Percentiles rank a stretch among this genome's conserved stretches.
These are phyloP conservation scores for Chromis chromis DNA, from an alignment of 2,797 vertebrate genomes.

Conservation along the genomic window DNA sequence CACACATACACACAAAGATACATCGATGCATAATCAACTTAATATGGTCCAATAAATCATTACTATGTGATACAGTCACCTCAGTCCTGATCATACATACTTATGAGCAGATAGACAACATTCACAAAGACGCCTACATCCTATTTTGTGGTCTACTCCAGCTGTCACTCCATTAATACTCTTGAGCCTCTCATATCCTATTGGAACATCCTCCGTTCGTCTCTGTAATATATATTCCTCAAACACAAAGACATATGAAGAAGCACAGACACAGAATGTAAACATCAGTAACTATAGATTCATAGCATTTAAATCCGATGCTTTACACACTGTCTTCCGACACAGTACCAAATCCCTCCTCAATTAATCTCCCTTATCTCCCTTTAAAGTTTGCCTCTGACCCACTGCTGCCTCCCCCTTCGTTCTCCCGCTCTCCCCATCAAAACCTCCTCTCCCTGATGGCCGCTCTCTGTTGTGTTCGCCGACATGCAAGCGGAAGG, in stretches of 20 bases:
- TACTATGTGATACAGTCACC: background rate
- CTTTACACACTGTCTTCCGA: conserved; percentile 19
- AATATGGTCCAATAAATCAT: conserved; percentile 17
- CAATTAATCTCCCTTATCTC: conserved; percentile 50
- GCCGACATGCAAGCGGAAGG: conserved; percentile 7
- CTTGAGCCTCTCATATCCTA: background rate
- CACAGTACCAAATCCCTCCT: conserved; percentile 37
- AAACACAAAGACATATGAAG: background rate
- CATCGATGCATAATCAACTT: conserved; percentile 15
- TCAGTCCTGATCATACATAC: conserved; percentile 28
- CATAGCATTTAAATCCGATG: conserved; percentile 12
- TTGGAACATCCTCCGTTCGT: background rate
- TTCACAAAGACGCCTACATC: background rate
- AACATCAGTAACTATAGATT: conserved; percentile 30
- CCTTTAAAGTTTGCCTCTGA: conserved; percentile 53
- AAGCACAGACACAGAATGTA: background rate
- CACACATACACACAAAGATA: conserved; percentile 7
- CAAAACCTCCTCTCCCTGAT: conserved; percentile 51
- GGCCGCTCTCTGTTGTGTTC: conserved; percentile 38
- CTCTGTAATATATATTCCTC: background rate
- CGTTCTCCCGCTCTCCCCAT: conserved; percentile 28
- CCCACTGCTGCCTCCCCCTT: conserved; percentile 22
- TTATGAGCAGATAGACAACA: background rate
- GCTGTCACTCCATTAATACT: background rate
- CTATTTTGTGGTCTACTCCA: background rate